Base-by-base conservation (phyloP, 2,797 vertebrate species). In the Loris lydekkerianus region DNA sequence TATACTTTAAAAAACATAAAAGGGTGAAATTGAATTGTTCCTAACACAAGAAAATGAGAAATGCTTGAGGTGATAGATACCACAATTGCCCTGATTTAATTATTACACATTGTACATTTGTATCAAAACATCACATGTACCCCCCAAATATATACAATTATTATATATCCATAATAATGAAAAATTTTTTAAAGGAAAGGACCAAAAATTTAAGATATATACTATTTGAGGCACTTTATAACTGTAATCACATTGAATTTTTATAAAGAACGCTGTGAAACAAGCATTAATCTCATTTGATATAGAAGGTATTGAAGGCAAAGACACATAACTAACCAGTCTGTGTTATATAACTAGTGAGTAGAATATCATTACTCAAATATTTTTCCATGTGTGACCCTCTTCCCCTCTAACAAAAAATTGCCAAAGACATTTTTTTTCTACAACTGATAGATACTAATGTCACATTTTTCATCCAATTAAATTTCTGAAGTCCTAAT, bases 191-290 rank as follows among this genome's bases (percentile, higher is more conserved):
- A 61, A 93, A 86, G 58, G 20, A 49, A 17, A 2, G 49, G 7
- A 80, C 81, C 20, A 93, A 69, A 94, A 67, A 65, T 72, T 86
- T 94, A 85, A 40, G 27, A 20, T n/a, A 77, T 89, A 20, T 94
- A 63, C n/a, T 81, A 31, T 61, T 14, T 89, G 40, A 87, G 53
- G 10, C 8, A 73, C 18, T 87, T 92, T 89, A 37, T 75, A 89
- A 65, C 7, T 61, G 29, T 69, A 85, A 78, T 81, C 25, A 67
- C 8, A 3, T 7, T 87, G 43, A 37, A 37, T 43, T 10, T 86
- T 89, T 86, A 31, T 61, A 80, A 34, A 86, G 23, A 95, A 37
- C 72, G 84, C 60, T 87, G 14, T 91, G 84, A 91, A n/a, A 4
- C 65, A 27, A 29, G 2, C 43, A 67, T 86, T 95, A 21, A 78